Evolutionary conservation across 2,888 invertebrate species (phyloP).

Genomic region (Zygaena filipendulae): DNA sequence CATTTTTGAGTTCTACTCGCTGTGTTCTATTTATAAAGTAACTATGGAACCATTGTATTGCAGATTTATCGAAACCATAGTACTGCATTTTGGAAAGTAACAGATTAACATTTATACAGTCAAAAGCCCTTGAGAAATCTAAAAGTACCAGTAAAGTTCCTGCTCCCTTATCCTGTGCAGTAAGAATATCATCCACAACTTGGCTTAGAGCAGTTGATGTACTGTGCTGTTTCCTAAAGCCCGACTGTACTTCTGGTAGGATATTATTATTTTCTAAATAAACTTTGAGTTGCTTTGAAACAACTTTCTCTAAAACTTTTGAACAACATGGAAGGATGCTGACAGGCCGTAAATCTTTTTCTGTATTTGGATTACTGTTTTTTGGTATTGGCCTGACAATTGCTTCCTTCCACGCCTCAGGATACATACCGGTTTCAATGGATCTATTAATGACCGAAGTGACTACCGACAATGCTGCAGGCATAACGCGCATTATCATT

Average conservation of each 20-base stretch:
- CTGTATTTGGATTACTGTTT: too few relatives aligned
- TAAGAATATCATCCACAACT: slow-evolving; percentile 1
- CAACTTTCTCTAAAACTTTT: slow-evolving; percentile 15
- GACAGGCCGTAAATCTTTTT: slow-evolving; percentile 9
- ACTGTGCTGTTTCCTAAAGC: background rate
- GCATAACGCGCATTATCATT: too few relatives aligned
- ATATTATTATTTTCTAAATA: slow-evolving; percentile 2
- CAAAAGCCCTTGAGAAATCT: slow-evolving; percentile 2
- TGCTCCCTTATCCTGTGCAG: background rate
- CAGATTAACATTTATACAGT: background rate
- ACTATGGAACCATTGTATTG: slow-evolving; percentile 1
- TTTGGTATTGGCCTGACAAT: too few relatives aligned
- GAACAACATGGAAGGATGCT: slow-evolving; percentile 8
- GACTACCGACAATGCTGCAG: too few relatives aligned
- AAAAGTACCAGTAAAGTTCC: background rate
- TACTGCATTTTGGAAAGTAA: background rate
- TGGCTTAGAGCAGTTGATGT: slow-evolving; percentile 1
- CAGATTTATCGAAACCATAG: slow-evolving; percentile 1
- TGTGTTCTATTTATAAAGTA: background rate
- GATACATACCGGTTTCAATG: too few relatives aligned
- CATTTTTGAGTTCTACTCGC: background rate
- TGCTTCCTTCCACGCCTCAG: too few relatives aligned
- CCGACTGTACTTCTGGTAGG: slow-evolving; percentile 3
- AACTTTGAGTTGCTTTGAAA: background rate
- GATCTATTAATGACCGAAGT: too few relatives aligned